phyloP scores from a whole-genome alignment of 2,113 vertebrate species.

The Crocuta crocuta region DNA sequence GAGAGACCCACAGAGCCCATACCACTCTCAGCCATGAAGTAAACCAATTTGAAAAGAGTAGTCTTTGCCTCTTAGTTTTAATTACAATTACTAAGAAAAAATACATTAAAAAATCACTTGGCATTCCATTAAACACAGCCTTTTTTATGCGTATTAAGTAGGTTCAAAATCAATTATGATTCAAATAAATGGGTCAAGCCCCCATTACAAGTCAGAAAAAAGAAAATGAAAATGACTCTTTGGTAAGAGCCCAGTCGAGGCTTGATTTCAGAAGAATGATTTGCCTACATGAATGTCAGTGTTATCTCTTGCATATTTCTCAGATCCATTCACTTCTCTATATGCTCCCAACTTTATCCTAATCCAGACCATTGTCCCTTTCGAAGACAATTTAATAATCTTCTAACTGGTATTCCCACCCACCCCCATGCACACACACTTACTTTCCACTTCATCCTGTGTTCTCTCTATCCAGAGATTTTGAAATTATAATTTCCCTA shows the following conservation, averaged over 20 bases:
- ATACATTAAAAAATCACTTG: not conserved
- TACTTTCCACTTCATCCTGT: not conserved
- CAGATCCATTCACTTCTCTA: not conserved
- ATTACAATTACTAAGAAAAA: not conserved
- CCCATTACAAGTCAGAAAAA: not conserved
- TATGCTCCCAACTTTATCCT: not conserved
- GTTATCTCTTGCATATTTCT: not conserved
- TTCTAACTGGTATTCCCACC: not conserved
- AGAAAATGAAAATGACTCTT: conserved; percentile 34
- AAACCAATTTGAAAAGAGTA: not conserved
- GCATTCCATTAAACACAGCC: not conserved
- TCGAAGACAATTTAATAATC: not conserved
- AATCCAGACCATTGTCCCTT: not conserved
- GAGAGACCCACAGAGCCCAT: not conserved
- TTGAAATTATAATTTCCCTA: not conserved
- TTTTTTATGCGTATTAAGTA: conserved; percentile 10
- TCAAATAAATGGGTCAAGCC: conserved; percentile 3
- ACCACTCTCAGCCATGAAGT: not conserved
- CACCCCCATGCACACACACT: no score
- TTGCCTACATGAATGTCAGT: not conserved
- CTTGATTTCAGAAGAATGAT: not conserved
- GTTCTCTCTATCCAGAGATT: not conserved
- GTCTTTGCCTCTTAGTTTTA: conserved; percentile 22
- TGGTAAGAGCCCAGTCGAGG: not conserved
- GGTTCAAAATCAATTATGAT: conserved; percentile 41